Evolutionary conservation across 2,797 vertebrate genomes (phyloP), one percentile per base, ranked within the genome.

Genomic region (Melanotaenia boesemani): DNA sequence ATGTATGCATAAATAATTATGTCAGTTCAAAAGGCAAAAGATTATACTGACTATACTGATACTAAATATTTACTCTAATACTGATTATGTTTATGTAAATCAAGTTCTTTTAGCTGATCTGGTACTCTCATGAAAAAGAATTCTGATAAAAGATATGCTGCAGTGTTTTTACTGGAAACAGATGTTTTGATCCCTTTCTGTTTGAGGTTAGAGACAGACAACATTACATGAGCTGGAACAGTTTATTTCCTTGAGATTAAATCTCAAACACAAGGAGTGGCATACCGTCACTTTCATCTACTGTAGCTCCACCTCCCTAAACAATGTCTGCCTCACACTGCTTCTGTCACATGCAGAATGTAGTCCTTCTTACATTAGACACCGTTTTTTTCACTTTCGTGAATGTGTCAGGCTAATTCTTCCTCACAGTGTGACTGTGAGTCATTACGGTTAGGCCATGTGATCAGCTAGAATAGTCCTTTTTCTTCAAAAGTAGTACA

Each of bases 161-260:
- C 22, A 52, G 60, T 6, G 22, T 48, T 34, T 58, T 59, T 28
- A 46, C 28, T 60, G 34, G 56, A 58, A 78, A 82, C 39, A 39
- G n/a, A 36, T 24, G 32, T 52, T 78, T 52, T 13, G 30, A 15
- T 71, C 26, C 28, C 36, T 68, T 15, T 77, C 67, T 67, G 18
- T n/a, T 46, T 20, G 24, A 74, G 57, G 22, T 22, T 18, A 50
- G 62, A 63, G 6, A n/a, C 52, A 80, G 71, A 74, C 75, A 50
- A 62, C 55, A 57, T 36, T 41, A 72, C 68, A 48, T 20, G 36
- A 63, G 61, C 7, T 28, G 6, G 34, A 64, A 56, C 52, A 68
- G 32, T 60, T 13, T 1, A 74, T 89, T 85, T 58, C 79, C 56
- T 73, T 74, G 77, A 41, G 67, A 83, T 66, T 6, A n/a, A 34